Conservation (phyloP, 2,888 invertebrate species). For the Eulithis prunata region DNA sequence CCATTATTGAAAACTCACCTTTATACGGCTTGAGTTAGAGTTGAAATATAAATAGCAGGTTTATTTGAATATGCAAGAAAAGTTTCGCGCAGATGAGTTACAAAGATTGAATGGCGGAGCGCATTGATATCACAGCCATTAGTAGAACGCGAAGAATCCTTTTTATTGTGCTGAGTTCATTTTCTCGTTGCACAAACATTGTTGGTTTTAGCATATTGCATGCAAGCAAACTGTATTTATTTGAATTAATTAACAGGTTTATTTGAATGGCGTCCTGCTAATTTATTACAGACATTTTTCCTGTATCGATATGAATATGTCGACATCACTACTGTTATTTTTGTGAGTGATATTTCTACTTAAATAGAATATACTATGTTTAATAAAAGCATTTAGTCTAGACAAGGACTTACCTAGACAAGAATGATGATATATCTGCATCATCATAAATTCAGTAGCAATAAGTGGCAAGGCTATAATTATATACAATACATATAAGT, state of each 20-base stretch:
- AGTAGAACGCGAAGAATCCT: conserved; percentile 68
- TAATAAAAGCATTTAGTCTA: not conserved
- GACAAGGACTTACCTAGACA: not conserved
- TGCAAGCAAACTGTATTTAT: conserved; percentile 12
- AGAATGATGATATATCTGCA: not conserved
- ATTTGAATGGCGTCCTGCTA: conserved; percentile 16
- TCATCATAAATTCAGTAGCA: not conserved
- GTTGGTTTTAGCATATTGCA: conserved; percentile 18
- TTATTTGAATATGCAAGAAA: conserved; percentile 29
- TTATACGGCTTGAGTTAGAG: conserved; percentile 31
- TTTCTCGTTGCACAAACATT: conserved; percentile 45
- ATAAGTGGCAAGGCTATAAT: too few species aligned
- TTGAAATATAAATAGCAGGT: conserved; percentile 31
- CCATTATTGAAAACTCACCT: conserved; percentile 43
- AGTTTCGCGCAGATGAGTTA: conserved; percentile 54
- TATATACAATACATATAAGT: too few species aligned
- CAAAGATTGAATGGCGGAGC: conserved; percentile 76
- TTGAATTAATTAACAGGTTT: conserved; percentile 22
- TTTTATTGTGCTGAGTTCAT: conserved; percentile 59
- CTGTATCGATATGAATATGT: conserved; percentile 19
- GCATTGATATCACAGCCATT: conserved; percentile 74
- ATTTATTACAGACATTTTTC: conserved; percentile 20
- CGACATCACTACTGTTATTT: conserved; percentile 4
- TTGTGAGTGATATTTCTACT: not conserved
- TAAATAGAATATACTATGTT: too few species aligned